A percentile compares a stretch with the other conserved stretches of the same genome.
These are phyloP conservation scores for Corythaixoides concolor DNA, from an alignment of 2,113 vertebrate genomes.

Conservation along the genomic window DNA sequence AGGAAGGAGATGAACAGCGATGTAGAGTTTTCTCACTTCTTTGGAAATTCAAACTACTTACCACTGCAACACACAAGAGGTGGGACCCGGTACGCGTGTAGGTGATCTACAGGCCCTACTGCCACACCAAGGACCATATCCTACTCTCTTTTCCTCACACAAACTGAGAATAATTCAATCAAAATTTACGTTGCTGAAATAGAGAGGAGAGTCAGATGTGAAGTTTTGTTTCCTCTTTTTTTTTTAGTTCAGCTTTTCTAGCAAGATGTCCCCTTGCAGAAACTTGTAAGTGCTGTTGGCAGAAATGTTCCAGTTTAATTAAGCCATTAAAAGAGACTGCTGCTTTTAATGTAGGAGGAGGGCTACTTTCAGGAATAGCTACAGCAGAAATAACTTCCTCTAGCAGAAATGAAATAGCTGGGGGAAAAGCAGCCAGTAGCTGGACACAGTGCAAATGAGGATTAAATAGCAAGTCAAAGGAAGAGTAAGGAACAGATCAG, in stretches of 20 bases:
- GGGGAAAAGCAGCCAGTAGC: background rate
- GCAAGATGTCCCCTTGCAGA: background rate
- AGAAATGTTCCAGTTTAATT: constrained; percentile 23
- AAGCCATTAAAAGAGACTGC: background rate
- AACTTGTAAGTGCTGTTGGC: background rate
- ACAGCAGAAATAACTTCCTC: background rate
- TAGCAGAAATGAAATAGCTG: background rate
- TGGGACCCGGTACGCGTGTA: background rate
- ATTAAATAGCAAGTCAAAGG: background rate
- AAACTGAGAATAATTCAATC: background rate
- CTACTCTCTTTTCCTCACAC: background rate
- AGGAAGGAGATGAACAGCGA: background rate
- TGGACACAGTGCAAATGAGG: background rate
- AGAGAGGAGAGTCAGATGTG: background rate
- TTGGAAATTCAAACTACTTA: background rate
- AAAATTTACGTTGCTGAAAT: background rate
- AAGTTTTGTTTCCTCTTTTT: background rate
- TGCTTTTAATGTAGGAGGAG: background rate
- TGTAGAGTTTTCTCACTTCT: background rate
- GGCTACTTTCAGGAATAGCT: background rate
- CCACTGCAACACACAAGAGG: background rate
- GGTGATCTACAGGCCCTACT: background rate
- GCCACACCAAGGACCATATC: accelerated
- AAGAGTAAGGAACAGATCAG: background rate
- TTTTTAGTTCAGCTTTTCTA: background rate